Evolutionary conservation across 64 coral and sea anemone genomes (phyloP).

Genomic region (Porites australiensis): DNA sequence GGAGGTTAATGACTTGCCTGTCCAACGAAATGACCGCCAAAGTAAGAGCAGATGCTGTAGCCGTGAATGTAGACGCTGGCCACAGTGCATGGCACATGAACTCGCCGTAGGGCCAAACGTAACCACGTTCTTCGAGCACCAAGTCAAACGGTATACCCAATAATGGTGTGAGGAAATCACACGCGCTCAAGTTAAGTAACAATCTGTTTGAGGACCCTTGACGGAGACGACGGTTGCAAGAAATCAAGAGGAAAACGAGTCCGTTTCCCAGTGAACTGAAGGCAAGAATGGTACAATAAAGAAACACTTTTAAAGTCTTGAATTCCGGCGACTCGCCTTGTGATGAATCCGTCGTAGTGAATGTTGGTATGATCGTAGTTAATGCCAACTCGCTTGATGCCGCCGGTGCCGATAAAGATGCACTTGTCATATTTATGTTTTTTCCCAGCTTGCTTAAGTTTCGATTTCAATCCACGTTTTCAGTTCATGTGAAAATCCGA

Average conservation of each 20-base stretch:
- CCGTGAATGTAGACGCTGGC: conserved; percentile 63
- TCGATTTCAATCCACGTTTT: too few relatives aligned
- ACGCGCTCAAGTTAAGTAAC: conserved; percentile 69
- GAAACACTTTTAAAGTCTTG: conserved; percentile 69
- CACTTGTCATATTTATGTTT: not conserved
- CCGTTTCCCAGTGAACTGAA: conserved; percentile 82
- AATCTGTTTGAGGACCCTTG: conserved; percentile 68
- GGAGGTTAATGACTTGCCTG: conserved; percentile 33
- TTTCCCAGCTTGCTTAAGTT: too few relatives aligned
- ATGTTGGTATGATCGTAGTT: not conserved
- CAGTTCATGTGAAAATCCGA: too few relatives aligned
- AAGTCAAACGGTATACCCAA: conserved; percentile 89
- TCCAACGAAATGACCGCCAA: conserved; percentile 87
- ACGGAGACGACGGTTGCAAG: conserved; percentile 58
- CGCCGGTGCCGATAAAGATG: not conserved
- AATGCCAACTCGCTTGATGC: not conserved
- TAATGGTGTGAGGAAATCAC: conserved; percentile 76
- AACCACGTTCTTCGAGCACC: conserved; percentile 70
- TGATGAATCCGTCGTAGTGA: not conserved
- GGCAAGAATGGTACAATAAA: conserved; percentile 80
- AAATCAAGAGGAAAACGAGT: conserved; percentile 82
- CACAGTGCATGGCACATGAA: conserved; percentile 76
- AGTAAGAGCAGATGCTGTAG: conserved; percentile 77
- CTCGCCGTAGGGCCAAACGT: conserved; percentile 68
- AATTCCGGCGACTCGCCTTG: conserved; percentile 63